Evolutionary conservation across 1,140 invertebrate genomes (phyloP), one percentile per base, ranked within the genome.

Genomic region (Euglossa dilemma): DNA sequence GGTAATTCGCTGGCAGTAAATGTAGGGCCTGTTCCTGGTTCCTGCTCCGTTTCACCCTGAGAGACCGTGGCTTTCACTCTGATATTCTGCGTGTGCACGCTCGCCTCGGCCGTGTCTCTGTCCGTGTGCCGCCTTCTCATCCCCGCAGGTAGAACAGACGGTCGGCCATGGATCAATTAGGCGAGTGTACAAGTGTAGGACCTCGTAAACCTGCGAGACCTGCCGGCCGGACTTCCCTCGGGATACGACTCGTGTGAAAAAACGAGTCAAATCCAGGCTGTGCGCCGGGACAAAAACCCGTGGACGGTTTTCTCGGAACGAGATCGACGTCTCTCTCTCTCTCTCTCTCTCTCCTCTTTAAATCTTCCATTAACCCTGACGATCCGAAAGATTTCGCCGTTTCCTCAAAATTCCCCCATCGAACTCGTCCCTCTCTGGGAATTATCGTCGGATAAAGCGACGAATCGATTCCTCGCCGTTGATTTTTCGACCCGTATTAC

Each of bases 71-170:
- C 87, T 88, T 88, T 85, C 79, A 76, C 86, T 88, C 79, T 18
- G 66, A 85, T 57, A 61, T 69, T 71, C 72, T 84, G 67, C 84
- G 87, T 89, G 79, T 85, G 81, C 79, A 69, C 78, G 78, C 47
- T 67, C 64, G 85, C 52, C 64, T 57, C 67, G 71, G 36, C 63
- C 59, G 79, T 79, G 63, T 75, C 84, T 81, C 72, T 74, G 72
- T 89, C 74, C 80, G 84, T 85, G 87, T 84, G 76, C 87, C 87
- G 87, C 87, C 87, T 84, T 89, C 87, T 89, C 87, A 89, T 89
- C 85, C 87, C 79, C 36, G 84, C 87, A 89, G 87, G 87, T 89
- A 89, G 87, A 89, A 89, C 84, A 86, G 85, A 67, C 80, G 87
- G 87, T 69, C 80, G 71, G 76, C 84, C 80, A 79, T 59, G 87